A percentile compares a stretch with the other conserved stretches of the same genome.
Evolutionary conservation across 2,797 vertebrate genomes (phyloP).

Genomic region (Microchirus variegatus): DNA sequence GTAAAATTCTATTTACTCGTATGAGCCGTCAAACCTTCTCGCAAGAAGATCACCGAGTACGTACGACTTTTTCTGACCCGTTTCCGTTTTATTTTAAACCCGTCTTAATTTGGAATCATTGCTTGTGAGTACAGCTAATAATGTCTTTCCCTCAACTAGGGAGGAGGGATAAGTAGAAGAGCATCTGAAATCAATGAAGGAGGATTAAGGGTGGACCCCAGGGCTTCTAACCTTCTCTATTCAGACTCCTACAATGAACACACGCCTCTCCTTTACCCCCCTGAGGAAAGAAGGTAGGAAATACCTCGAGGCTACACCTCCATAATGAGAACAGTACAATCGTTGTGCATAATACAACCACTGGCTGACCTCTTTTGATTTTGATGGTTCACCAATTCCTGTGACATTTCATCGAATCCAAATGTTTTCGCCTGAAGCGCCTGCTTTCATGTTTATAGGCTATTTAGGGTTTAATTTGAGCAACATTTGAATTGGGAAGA

Average conservation of each 20-base stretch:
- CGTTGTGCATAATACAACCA: constrained; percentile 5
- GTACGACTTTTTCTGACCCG: constrained; percentile 32
- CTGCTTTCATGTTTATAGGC: constrained; percentile 4
- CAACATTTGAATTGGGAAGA: constrained; percentile 22
- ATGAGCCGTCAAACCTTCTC: constrained; percentile 7
- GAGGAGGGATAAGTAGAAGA: constrained; percentile 53
- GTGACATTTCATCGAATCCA: constrained; percentile 10
- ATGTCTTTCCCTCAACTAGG: constrained; percentile 49
- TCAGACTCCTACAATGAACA: constrained; percentile 33
- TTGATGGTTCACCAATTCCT: constrained; percentile 8
- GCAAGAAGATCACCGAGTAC: constrained; percentile 10
- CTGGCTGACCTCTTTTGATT: constrained; percentile 19
- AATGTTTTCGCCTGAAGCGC: constrained; percentile 1
- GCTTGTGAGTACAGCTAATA: constrained; percentile 51
- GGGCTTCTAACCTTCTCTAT: constrained; percentile 36
- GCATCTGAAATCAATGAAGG: constrained; percentile 66
- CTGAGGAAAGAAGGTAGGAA: constrained; percentile 17
- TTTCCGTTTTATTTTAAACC: constrained; percentile 1
- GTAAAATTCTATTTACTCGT: constrained; percentile 5
- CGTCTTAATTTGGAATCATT: constrained; percentile 53
- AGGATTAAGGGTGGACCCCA: constrained; percentile 49
- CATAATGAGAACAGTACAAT: constrained; percentile 2
- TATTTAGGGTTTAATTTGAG: constrained; percentile 17
- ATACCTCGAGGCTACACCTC: constrained; percentile 28
- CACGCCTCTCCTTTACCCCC: constrained; percentile 11